Evolutionary conservation across 2,113 vertebrate genomes (phyloP), one percentile per base, ranked within the genome.

Genomic region (Lipophrys pholis): DNA sequence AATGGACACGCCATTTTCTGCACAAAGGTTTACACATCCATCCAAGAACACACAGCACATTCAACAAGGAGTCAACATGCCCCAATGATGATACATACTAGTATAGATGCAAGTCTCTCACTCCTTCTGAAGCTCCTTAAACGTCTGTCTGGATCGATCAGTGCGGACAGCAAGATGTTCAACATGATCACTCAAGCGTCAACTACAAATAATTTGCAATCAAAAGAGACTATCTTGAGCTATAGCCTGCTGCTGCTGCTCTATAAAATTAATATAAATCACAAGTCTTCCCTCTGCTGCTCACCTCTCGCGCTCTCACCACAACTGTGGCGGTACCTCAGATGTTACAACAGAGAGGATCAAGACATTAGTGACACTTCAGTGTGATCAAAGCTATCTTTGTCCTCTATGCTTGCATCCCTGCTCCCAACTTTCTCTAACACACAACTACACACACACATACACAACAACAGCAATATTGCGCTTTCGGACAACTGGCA

Each of bases 91-190:
- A 85, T 89, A 91, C 90, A 50, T 93, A 93, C 91, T 76, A 93
- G 89, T 85, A 93, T 89, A 10, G 91, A 94, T 58, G 89, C 83
- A 66, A 93, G 87, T 41, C 87, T 86, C 51, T 94, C 93, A 2
- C 85, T 93, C 87, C 89, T 86, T 46, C 91, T 92, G 81, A 91
- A 91, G 71, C 84, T 84, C 60, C 90, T 92, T 52, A 93, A 75
- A 74, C 76, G 91, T 58, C 75, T 89, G 53, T 93, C 90, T 11
- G 91, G 89, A 57, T 94, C 91, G 51, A 93, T 52, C 78, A 94
- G 86, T 5, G 93, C 87, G 0, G 93, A 93, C 35, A 94, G 90
- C 82, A 94, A 80, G 57, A 94, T 90, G 85, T 93, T 94, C 81
- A 94, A 86, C 92, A 94, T 94, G 55, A 55, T 83, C 65, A 42